Conservation (phyloP, 2,113 vertebrate genomes). For the Antechinus flavipes region DNA sequence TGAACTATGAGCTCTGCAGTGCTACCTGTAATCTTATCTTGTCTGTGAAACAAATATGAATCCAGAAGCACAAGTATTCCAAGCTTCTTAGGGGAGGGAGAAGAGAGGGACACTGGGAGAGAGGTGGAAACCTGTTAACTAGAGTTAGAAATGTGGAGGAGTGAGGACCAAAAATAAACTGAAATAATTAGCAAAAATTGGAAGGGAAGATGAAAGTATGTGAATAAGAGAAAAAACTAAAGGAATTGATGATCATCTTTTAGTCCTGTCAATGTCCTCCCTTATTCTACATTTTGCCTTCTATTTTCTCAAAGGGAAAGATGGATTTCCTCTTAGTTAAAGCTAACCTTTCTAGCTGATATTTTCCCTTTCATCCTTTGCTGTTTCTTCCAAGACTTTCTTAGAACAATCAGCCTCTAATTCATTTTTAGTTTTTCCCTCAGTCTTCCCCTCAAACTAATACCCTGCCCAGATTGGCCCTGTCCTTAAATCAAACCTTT, state of each 20-base stretch:
- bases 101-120: neutral
- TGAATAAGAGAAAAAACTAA: neutral
- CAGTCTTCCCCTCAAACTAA: neutral
- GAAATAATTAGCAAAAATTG: neutral
- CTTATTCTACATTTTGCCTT: neutral
- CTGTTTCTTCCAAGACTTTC: neutral
- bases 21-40: constrained; percentile 18
- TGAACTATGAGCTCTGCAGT: constrained; percentile 17
- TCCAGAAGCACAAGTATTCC: constrained; percentile 3
- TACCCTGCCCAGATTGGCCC: neutral
- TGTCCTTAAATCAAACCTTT: neutral
- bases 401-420: neutral
- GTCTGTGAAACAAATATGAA: constrained; percentile 4
- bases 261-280: neutral
- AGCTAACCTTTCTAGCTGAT: neutral
- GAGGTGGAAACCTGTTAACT: neutral
- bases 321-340: neutral
- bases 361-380: neutral
- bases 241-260: neutral
- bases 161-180: neutral
- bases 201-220: neutral
- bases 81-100: neutral
- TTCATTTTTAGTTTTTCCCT: neutral
- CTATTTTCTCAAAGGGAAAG: neutral
- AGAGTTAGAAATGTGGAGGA: neutral